Percentiles rank a stretch among this genome's conserved stretches.
Evolutionary conservation across 2,113 vertebrate species (phyloP).

Genomic region (Xenopus borealis): DNA sequence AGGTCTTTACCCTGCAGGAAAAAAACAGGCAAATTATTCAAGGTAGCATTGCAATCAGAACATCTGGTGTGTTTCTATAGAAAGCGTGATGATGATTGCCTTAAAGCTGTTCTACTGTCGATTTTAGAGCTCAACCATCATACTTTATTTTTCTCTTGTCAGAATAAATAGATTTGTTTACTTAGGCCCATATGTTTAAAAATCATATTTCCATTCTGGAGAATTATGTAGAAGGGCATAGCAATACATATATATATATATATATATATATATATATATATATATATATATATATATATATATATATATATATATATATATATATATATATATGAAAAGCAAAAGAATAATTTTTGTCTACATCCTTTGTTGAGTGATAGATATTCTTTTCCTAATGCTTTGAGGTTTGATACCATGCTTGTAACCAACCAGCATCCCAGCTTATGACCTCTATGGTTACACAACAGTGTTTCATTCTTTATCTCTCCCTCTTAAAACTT

Average conservation of each 20-base stretch:
- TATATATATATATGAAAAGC: not conserved
- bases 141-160: conserved; percentile 47
- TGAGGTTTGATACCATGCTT: too few species aligned
- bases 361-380: not conserved
- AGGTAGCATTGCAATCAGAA: conserved; percentile 59
- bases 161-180: conserved; percentile 48
- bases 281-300: not conserved
- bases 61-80: conserved; percentile 61
- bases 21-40: conserved; percentile 47
- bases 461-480: too few species aligned
- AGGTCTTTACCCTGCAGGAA: conserved; percentile 54
- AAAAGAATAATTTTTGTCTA: not conserved
- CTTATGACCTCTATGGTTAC: too few species aligned
- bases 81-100: conserved; percentile 51
- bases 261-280: not conserved
- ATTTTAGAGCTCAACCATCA: conserved; percentile 38
- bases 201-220: conserved; percentile 30
- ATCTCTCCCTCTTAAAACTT: too few species aligned
- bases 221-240: conserved; percentile 23
- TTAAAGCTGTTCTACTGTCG: conserved; percentile 56
- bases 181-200: conserved; percentile 43
- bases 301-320: not conserved
- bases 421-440: too few species aligned
- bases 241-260: not conserved
- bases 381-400: not conserved